phyloP scores from a whole-genome alignment of 2,113 vertebrate species.

The Edolisoma coerulescens region DNA sequence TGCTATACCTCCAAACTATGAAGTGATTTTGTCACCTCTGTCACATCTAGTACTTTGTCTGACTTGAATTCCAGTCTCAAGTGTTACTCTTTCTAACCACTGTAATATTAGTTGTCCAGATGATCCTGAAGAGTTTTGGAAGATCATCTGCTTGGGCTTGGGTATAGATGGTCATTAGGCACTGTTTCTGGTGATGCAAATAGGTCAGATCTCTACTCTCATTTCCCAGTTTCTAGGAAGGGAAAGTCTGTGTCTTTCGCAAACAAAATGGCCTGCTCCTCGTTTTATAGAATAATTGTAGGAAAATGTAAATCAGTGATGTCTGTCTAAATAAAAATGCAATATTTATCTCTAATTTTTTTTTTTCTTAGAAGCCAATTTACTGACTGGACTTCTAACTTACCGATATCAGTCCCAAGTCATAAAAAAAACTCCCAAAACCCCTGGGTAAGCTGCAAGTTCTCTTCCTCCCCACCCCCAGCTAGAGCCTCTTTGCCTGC shows the following conservation, averaged over 20 bases:
- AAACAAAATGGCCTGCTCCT: background rate
- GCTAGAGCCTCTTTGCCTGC: constrained; percentile 32
- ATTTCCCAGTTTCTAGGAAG: background rate
- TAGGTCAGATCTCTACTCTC: background rate
- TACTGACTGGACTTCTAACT: background rate
- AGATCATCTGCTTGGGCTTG: background rate
- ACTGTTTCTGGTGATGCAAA: background rate
- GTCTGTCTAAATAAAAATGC: background rate
- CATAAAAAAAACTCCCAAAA: too few species aligned
- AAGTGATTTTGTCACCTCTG: background rate
- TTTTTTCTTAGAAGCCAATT: background rate
- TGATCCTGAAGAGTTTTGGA: background rate
- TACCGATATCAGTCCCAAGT: background rate
- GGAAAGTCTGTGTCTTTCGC: background rate
- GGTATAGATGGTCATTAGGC: background rate
- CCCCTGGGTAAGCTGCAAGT: background rate
- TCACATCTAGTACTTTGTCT: background rate
- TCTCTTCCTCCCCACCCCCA: background rate
- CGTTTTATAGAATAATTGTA: background rate
- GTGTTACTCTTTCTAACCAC: background rate
- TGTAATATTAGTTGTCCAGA: background rate
- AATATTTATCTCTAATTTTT: background rate
- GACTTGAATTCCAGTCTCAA: background rate
- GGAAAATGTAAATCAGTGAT: background rate
- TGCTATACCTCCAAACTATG: background rate